These are phyloP conservation scores for Beroe forskalii DNA, from an alignment of 37 sponge, comb jelly and placozoan genomes.

Conservation along the genomic window DNA sequence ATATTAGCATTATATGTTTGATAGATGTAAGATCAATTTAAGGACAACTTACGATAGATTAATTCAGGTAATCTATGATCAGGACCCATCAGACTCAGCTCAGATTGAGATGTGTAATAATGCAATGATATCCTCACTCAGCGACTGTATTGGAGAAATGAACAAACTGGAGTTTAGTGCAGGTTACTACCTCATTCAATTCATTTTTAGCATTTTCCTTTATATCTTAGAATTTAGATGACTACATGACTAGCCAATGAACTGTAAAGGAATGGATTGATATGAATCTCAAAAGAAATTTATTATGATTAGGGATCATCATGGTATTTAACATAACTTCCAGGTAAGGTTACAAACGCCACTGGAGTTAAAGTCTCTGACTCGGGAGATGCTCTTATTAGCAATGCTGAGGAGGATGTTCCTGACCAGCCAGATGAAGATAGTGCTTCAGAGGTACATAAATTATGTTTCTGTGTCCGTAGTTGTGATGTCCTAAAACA, in stretches of 20 bases:
- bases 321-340: not conserved
- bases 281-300: no score
- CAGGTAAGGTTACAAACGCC: slow-evolving; percentile 54
- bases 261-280: no score
- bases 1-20: not conserved
- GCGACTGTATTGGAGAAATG: slow-evolving; percentile 44
- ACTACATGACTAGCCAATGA: no score
- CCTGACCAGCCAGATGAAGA: not conserved
- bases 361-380: slow-evolving; percentile 22
- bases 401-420: not conserved
- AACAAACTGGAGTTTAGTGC: slow-evolving; percentile 54
- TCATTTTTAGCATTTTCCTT: no score
- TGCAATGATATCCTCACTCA: slow-evolving; percentile 35
- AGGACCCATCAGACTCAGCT: slow-evolving; percentile 51
- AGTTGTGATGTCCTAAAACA: no score
- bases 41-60: no score
- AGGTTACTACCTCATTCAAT: no score
- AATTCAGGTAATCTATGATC: slow-evolving; percentile 22
- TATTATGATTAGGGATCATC: no score
- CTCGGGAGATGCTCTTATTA: not conserved
- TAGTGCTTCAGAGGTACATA: slow-evolving; percentile 47
- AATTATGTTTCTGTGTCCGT: no score
- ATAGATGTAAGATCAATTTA: not conserved
- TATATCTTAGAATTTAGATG: no score
- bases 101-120: slow-evolving; percentile 44